Conservation (phyloP, 2,113 vertebrate species). For the Siphamia tubifer region DNA sequence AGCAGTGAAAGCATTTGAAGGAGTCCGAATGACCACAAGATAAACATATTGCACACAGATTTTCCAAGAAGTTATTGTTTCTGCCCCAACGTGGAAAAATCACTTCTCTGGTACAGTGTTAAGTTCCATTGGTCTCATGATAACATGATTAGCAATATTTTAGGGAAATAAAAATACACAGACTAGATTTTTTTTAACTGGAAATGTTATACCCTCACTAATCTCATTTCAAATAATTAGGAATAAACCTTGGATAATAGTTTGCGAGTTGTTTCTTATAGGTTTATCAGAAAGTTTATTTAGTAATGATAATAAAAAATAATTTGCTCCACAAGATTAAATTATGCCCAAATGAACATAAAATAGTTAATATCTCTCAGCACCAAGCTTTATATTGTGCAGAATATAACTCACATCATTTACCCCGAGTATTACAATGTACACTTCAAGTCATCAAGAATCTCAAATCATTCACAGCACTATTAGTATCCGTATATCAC, state of each 20-base stretch:
- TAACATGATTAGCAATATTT: background rate
- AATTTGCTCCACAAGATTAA: background rate
- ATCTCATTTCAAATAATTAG: background rate
- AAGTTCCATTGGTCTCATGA: conserved; percentile 4
- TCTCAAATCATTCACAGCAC: conserved; percentile 48
- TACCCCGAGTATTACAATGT: conserved; percentile 54
- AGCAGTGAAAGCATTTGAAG: background rate
- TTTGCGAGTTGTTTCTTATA: background rate
- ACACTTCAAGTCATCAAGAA: conserved; percentile 52
- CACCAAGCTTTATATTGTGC: conserved; percentile 31
- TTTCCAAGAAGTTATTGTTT: conserved; percentile 5
- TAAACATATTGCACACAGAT: conserved; percentile 26
- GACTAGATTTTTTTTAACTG: background rate
- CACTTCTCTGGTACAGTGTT: background rate
- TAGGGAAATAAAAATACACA: background rate
- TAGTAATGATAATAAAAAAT: conserved; percentile 7
- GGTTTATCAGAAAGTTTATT: conserved; percentile 7
- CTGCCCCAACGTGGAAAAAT: background rate
- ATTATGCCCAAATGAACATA: background rate
- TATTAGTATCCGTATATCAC: conserved; percentile 64
- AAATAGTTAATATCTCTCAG: conserved; percentile 15
- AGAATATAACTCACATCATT: conserved; percentile 54
- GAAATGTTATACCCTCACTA: background rate
- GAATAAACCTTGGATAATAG: background rate
- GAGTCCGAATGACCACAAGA: conserved; percentile 9